A percentile compares a stretch with the other conserved stretches of the same genome.
These are phyloP conservation scores for Tylochromis polylepis DNA, from an alignment of 2,113 vertebrate species.

Conservation along the genomic window DNA sequence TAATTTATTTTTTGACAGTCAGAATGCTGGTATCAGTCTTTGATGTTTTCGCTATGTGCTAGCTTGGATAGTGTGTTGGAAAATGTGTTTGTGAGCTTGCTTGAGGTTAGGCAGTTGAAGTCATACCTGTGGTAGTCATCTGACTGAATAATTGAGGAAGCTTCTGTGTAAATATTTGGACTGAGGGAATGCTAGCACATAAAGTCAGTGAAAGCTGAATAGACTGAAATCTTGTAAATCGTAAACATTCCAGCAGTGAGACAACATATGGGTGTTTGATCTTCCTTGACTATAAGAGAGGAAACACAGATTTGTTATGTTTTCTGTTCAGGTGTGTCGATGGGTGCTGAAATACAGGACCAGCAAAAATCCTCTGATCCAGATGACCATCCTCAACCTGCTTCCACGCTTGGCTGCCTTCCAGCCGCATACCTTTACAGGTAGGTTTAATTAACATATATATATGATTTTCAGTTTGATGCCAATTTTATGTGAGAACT, in stretches of 20 bases:
- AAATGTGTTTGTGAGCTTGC: background rate
- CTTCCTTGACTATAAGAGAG: background rate
- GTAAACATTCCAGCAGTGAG: background rate
- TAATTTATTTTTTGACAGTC: background rate
- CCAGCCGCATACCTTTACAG: constrained; percentile 90
- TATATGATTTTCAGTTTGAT: background rate
- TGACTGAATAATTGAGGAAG: background rate
- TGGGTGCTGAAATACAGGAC: constrained; percentile 96
- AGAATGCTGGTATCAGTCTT: background rate
- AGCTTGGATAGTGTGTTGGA: background rate
- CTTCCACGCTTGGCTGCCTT: constrained; percentile 93
- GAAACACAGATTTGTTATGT: background rate
- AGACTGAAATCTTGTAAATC: background rate
- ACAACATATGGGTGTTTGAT: background rate
- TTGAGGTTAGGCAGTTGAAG: background rate
- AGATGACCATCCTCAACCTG: constrained; percentile 94
- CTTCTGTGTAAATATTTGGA: background rate
- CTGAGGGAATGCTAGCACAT: background rate
- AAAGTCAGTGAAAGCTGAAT: background rate
- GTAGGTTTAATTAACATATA: constrained; percentile 52
- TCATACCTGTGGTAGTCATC: background rate
- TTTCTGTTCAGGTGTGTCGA: constrained; percentile 83
- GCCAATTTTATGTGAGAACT: background rate
- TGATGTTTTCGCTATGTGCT: background rate
- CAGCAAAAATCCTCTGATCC: constrained; percentile 95